Percentiles rank a stretch among this genome's conserved stretches.
Evolutionary conservation across 1,140 invertebrate species (phyloP).

Genomic region (Spodoptera litura): DNA sequence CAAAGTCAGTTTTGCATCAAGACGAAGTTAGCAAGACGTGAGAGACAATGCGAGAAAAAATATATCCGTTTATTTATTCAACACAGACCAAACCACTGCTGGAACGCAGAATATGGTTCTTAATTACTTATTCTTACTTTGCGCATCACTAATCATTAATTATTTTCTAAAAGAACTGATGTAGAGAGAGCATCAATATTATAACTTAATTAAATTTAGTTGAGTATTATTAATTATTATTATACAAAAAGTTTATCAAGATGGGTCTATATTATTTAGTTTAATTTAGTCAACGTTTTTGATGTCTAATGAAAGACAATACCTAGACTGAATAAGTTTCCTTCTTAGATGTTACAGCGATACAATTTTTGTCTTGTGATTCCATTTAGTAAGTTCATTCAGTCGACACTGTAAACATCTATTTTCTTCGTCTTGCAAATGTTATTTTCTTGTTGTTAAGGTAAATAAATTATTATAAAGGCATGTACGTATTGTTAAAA

Average conservation of each 20-base stretch:
- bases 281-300: constrained; percentile 73
- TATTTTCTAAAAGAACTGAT: constrained; percentile 61
- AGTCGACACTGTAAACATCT: constrained; percentile 51
- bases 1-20: constrained; percentile 44
- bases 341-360: constrained; percentile 61
- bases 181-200: constrained; percentile 61
- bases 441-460: constrained; percentile 70
- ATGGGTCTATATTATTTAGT: constrained; percentile 66
- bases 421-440: constrained; percentile 55
- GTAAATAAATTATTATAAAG: constrained; percentile 72
- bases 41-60: constrained; percentile 27
- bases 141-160: constrained; percentile 46
- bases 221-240: constrained; percentile 70
- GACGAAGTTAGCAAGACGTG: constrained; percentile 14
- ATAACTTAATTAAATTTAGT: constrained; percentile 69
- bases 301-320: constrained; percentile 78
- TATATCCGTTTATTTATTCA: constrained; percentile 23
- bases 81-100: background rate
- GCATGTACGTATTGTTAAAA: constrained; percentile 65
- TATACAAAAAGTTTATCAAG: constrained; percentile 62
- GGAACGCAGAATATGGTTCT: background rate
- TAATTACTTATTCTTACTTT: constrained; percentile 43
- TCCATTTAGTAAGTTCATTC: constrained; percentile 58
- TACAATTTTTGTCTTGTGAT: constrained; percentile 53
- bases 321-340: constrained; percentile 81